Evolutionary conservation across 2,113 vertebrate genomes (phyloP), one percentile per base, ranked within the genome.

Genomic region (Eurystomus gularis): DNA sequence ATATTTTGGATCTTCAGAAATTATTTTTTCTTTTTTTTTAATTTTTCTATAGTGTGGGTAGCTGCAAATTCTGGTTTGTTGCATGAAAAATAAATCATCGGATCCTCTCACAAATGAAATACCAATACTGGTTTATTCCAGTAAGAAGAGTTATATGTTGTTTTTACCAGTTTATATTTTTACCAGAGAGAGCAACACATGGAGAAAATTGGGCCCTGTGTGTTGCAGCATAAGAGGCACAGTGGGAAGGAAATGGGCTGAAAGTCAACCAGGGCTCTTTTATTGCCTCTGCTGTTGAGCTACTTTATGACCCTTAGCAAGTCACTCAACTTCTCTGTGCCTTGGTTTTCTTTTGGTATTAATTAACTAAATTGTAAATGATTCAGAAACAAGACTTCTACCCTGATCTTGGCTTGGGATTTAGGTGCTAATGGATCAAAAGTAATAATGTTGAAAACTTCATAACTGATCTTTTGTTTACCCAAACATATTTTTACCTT

Each of bases 361-460:
- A 84, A 93, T 88, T 95, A 96, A 95, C 86, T 94, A 94, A 71
- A 90, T 70, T 77, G 87, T 93, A 93, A 96, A 91, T 75, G 57
- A 90, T 94, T 91, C 44, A 79, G 75, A 87, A 94, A 58, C 76
- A 62, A 77, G 48, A 71, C 44, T 90, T 82, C 39, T 95, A 37
- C 37, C 24, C 52, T 52, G 82, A 79, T 90, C 46, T 88, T 83
- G 76, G 81, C 76, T 86, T 81, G 39, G 48, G 48, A 66, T 86
- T 84, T 48, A 78, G 71, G 28, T 83, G 19, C 68, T 93, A 80
- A 66, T 60, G 69, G 25, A 86, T 40, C 16, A 76, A 52, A 89
- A 94, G 35, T 82, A 95, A 70, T 83, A 39, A 72, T 23, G 37
- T 20, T 84, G 64, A 55, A 93, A 88, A 88, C 40, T 86, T 82